These are phyloP conservation scores for Eupithecia abbreviata DNA, from an alignment of 2,888 invertebrate genomes.

Conservation along the genomic window DNA sequence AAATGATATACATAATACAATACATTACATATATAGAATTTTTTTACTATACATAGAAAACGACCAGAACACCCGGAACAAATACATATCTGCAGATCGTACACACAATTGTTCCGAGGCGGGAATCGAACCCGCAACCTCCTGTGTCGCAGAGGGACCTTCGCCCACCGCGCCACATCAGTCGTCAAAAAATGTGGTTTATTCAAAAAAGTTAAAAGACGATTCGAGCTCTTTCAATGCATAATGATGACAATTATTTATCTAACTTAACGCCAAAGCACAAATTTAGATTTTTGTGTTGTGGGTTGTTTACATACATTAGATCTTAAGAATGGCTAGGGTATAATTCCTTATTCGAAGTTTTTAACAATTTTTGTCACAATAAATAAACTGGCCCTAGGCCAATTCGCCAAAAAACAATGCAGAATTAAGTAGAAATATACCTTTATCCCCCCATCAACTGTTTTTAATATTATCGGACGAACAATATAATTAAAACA, in stretches of 20 bases:
- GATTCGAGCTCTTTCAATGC: not conserved
- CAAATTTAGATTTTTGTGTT: not conserved
- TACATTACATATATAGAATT: no score
- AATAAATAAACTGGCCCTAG: conserved; percentile 36
- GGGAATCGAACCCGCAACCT: no score
- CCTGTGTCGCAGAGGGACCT: no score
- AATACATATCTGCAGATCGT: no score
- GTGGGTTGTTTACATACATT: not conserved
- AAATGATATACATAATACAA: no score
- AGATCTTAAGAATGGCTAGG: not conserved
- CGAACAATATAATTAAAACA: conserved; percentile 50
- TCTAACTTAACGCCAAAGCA: not conserved
- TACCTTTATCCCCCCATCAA: conserved; percentile 20
- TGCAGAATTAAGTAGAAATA: not conserved
- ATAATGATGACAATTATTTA: not conserved
- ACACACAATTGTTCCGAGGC: no score
- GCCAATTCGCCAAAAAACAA: not conserved
- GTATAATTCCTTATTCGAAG: not conserved
- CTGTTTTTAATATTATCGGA: conserved; percentile 46
- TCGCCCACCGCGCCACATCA: no score
- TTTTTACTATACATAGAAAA: no score
- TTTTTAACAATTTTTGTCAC: conserved; percentile 12
- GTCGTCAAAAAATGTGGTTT: no score
- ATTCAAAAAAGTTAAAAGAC: not conserved
- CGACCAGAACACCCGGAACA: no score